Conservation (phyloP, 2,113 vertebrate species). For the Clarias gariepinus region DNA sequence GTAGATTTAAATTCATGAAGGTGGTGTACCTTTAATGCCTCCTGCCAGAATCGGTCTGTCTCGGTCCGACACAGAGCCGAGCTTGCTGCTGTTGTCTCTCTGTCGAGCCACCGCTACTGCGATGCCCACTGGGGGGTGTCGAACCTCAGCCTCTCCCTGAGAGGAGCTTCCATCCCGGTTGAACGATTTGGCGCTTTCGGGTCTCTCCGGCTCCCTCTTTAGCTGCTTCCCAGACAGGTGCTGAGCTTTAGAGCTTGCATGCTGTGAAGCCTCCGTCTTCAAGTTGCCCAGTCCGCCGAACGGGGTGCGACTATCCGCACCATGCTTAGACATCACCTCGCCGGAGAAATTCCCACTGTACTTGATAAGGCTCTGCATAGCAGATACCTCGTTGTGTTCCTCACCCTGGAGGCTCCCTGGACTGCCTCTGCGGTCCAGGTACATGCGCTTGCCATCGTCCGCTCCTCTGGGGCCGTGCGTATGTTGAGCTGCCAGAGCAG, state of each 20-base stretch:
- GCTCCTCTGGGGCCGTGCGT: conserved; percentile 80
- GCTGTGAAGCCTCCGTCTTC: conserved; percentile 69
- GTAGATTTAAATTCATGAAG: not conserved
- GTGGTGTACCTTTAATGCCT: conserved; percentile 83
- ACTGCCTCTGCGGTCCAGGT: conserved; percentile 72
- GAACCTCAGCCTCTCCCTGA: conserved; percentile 88
- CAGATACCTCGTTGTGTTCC: conserved; percentile 80
- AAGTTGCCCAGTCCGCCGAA: conserved; percentile 90
- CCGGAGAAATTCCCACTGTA: conserved; percentile 93
- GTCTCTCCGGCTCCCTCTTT: conserved; percentile 90
- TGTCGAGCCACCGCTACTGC: conserved; percentile 94
- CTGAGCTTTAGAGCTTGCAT: conserved; percentile 69
- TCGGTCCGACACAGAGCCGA: conserved; percentile 75
- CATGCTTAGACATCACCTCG: conserved; percentile 76
- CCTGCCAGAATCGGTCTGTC: conserved; percentile 81
- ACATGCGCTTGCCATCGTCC: conserved; percentile 83
- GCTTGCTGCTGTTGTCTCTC: conserved; percentile 85
- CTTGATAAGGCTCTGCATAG: conserved; percentile 97
- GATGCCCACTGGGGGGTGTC: conserved; percentile 93
- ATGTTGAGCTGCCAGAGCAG: conserved; percentile 87
- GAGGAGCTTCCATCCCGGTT: conserved; percentile 78
- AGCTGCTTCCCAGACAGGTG: conserved; percentile 77
- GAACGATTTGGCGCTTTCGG: conserved; percentile 88
- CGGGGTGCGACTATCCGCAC: conserved; percentile 79
- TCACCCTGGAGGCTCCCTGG: conserved; percentile 60